Evolutionary conservation across 2,888 invertebrate species (phyloP), one percentile per base, ranked within the genome.

Genomic region (Deilephila porcellus): DNA sequence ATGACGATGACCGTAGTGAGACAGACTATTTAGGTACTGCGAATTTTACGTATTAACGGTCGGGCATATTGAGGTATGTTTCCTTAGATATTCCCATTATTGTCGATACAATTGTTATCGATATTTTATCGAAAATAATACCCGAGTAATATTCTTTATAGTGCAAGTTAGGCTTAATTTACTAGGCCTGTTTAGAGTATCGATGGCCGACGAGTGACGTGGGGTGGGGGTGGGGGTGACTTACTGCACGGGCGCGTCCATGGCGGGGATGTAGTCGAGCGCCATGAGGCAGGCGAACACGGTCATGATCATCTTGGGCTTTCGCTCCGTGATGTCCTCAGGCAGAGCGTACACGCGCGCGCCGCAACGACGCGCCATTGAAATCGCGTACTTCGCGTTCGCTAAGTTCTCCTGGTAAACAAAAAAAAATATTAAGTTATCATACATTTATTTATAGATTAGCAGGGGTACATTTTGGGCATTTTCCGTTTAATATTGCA

Each of bases 221-320:
- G 60, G 20, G 7, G 53, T 11, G 32, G 62, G 17, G 11, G 32
- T 11, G 34, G 8, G 8, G 19, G 14, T 34, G n/a, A 82, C 92
- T 92, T 89, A 91, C 92, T 85, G 83, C 75, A 87, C 86, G 60
- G 94, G 94, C 77, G 92, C 92, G 89, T 97, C 97, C 97, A 98
- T 97, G 87, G 97, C 96, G 79, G 99, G 99, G 85, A 98, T 96
- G 93, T 98, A 99, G 95, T 99, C 99, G 86, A 98, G 96, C 45
- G 98, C 98, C 99, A 99, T 99, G 86, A 99, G 96, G 90, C 99
- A 99, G 45, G 99, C 99, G 95, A 99, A 99, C 81, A 99, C 98
- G 4, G 99, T 99, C 99, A 99, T 99, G 75, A 99, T 98, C 99
- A 99, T 98, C 95, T 99, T 99, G 74, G 97, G 98, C 91, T 99